Evolutionary conservation across 2,113 vertebrate species (phyloP), one percentile per base, ranked within the genome.

Genomic region (Eubucco bourcierii): DNA sequence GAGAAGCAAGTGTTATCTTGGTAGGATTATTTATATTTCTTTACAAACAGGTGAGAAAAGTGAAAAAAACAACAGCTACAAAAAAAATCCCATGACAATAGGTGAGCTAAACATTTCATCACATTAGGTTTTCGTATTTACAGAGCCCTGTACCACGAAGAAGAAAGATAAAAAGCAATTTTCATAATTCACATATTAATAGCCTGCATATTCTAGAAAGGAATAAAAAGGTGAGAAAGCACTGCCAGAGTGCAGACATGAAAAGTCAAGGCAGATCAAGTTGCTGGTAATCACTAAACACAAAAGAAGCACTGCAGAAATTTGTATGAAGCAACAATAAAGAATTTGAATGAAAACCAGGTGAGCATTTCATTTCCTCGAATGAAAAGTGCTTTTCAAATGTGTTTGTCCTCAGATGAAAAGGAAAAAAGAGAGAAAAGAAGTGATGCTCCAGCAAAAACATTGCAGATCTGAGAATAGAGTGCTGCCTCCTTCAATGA

Each of bases 221-320:
- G 19, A 8, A 59, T 84, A 92, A 89, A 89, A 93, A 4, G 2
- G 2, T 13, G 24, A 47, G 13, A 56, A 87, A 67, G 72, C 15
- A 15, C 39, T 94, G 61, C 41, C 24, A 78, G 70, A 86, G 89
- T 53, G 83, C 34, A 91, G 41, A 80, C 76, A 74, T 68, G 87
- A 90, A 91, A 96, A 86, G 86, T 93, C 87, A 90, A 84, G 63
- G 60, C 41, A 90, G 76, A 94, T 87, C 64, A 61, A 91, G 77
- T 37, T 84, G 27, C 61, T 95, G 80, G 58, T 83, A 90, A 60
- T 85, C 65, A 75, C 66, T 1, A 2, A 82, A 61, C 55, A 90
- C 27, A 80, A 85, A 94, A 81, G 46, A 11, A 87, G 41, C 6
- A 1, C 29, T 21, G 2, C 12, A 76, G 80, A 91, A 94, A 84